phyloP scores from a whole-genome alignment of 2,888 invertebrate species.

The Platycheirus albimanus region DNA sequence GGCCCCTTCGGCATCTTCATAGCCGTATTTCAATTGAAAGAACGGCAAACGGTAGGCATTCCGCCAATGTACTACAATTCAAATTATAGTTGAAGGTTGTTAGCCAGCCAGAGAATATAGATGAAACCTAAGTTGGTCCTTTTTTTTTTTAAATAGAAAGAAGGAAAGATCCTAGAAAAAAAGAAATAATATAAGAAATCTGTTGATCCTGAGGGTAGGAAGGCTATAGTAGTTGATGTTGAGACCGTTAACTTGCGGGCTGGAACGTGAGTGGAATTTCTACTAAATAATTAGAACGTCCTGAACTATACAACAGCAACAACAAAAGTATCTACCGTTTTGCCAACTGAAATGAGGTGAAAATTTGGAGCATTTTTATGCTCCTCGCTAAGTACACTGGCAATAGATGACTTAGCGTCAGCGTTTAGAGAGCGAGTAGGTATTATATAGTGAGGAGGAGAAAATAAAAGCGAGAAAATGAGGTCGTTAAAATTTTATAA shows the following conservation, averaged over 20 bases:
- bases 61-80: slow-evolving; percentile 56
- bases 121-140: slow-evolving; percentile 12
- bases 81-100: slow-evolving; percentile 64
- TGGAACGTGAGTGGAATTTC: slow-evolving; percentile 26
- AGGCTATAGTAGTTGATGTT: slow-evolving; percentile 18
- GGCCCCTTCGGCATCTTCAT: slow-evolving; percentile 16
- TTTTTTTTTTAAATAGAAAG: not conserved
- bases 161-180: slow-evolving; percentile 31
- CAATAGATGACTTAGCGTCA: slow-evolving; percentile 18
- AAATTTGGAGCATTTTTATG: slow-evolving; percentile 54
- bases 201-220: slow-evolving; percentile 57
- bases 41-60: slow-evolving; percentile 13
- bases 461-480: slow-evolving; percentile 58
- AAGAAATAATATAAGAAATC: slow-evolving; percentile 36
- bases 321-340: not conserved
- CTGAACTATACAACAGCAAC: not conserved
- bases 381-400: not conserved
- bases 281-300: slow-evolving; percentile 61
- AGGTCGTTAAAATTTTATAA: slow-evolving; percentile 72
- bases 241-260: slow-evolving; percentile 19
- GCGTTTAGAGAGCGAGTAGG: too few relatives aligned
- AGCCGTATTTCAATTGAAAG: slow-evolving; percentile 37
- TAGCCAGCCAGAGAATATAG: slow-evolving; percentile 37
- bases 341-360: slow-evolving; percentile 40
- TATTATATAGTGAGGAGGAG: too few relatives aligned